Evolutionary conservation across 2,888 invertebrate species (phyloP).

Genomic region (Euzophera pinguis): DNA sequence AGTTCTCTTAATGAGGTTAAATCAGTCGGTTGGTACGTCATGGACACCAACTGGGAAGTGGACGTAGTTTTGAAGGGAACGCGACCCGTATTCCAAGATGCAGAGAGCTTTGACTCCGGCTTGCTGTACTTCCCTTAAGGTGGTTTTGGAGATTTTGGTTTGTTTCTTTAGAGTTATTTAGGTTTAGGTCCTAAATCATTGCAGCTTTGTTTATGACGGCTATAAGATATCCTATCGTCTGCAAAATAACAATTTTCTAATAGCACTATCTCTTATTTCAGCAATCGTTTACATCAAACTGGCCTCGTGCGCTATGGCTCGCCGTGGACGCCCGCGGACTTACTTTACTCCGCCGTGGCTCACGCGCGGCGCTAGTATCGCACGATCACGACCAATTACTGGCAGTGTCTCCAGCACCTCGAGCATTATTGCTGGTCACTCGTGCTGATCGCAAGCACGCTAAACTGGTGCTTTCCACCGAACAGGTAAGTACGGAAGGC

Average conservation of each 20-base stretch:
- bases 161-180: no score
- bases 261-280: conserved; percentile 38
- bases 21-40: not conserved
- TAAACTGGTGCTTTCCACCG: conserved; percentile 95
- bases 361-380: conserved; percentile 92
- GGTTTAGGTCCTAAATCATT: no score
- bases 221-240: no score
- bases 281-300: conserved; percentile 98
- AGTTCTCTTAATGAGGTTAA: conserved; percentile 29
- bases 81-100: conserved; percentile 91
- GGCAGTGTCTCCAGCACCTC: conserved; percentile 94
- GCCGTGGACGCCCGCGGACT: conserved; percentile 96
- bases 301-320: conserved; percentile 95
- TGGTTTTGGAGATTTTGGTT: conserved; percentile 96
- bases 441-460: conserved; percentile 94
- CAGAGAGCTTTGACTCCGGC: conserved; percentile 95
- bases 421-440: conserved; percentile 96
- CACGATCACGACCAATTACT: conserved; percentile 94
- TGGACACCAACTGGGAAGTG: no score
- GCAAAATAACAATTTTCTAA: no score
- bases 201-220: no score
- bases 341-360: conserved; percentile 92
- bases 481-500: conserved; percentile 81
- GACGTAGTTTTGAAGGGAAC: conserved; percentile 93
- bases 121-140: conserved; percentile 95